Conservation (phyloP, 2,797 vertebrate species). For the Melanotaenia boesemani region DNA sequence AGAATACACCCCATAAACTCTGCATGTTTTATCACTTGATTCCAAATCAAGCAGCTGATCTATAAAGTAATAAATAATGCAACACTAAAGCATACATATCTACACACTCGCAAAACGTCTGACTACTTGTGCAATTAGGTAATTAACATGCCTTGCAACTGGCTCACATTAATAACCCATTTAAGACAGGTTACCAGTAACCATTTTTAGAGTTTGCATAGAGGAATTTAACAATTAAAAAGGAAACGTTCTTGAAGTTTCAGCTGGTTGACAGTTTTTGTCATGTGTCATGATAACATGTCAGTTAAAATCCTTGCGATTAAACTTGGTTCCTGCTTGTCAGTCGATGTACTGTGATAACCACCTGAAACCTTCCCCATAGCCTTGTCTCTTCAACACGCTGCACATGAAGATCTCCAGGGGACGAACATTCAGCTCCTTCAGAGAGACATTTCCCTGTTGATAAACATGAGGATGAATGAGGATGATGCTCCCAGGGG, state of each 20-base stretch:
- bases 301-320: conserved; percentile 26
- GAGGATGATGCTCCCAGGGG: background rate
- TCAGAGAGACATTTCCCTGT: conserved; percentile 90
- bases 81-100: conserved; percentile 31
- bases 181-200: conserved; percentile 48
- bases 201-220: conserved; percentile 68
- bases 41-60: conserved; percentile 7
- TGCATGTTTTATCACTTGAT: conserved; percentile 3
- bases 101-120: conserved; percentile 42
- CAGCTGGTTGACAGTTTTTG: conserved; percentile 28
- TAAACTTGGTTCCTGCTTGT: conserved; percentile 18
- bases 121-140: conserved; percentile 27
- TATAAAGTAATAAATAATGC: conserved; percentile 38
- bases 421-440: conserved; percentile 90
- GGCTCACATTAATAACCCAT: conserved; percentile 32
- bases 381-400: conserved; percentile 95
- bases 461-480: conserved; percentile 33
- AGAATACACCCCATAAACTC: conserved; percentile 6
- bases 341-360: conserved; percentile 96
- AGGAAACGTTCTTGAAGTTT: conserved; percentile 22
- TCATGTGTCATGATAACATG: conserved; percentile 28
- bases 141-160: conserved; percentile 31
- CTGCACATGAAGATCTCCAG: conserved; percentile 99
- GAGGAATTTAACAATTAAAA: conserved; percentile 44
- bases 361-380: conserved; percentile 98